A percentile compares a stretch with the other conserved stretches of the same genome.
Evolutionary conservation across 2,888 invertebrate species (phyloP).

Genomic region (Seira sanloemensis): DNA sequence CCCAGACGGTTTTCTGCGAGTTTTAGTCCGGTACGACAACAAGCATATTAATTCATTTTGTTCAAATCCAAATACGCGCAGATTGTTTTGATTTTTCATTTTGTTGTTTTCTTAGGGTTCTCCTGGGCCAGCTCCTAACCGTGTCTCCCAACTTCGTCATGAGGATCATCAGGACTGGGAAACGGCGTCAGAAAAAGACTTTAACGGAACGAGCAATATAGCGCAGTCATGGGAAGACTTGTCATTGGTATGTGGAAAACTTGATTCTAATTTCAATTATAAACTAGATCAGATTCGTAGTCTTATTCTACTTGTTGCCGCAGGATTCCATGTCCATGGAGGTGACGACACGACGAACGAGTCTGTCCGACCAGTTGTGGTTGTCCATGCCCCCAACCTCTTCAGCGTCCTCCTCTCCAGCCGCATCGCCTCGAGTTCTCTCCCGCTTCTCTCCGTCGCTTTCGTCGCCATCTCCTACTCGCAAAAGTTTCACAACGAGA

Average conservation of each 20-base stretch:
- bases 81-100: neutral
- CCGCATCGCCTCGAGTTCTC: slow-evolving; percentile 71
- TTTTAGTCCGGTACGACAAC: slow-evolving; percentile 81
- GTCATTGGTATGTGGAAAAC: slow-evolving; percentile 79
- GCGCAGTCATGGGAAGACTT: slow-evolving; percentile 97
- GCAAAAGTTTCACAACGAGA: slow-evolving; percentile 73
- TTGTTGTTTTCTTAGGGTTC: slow-evolving; percentile 71
- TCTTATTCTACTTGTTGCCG: slow-evolving; percentile 11
- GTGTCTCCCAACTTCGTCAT: slow-evolving; percentile 91
- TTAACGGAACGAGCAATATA: slow-evolving; percentile 94
- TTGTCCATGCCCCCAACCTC: slow-evolving; percentile 70
- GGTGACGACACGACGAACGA: slow-evolving; percentile 68
- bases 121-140: slow-evolving; percentile 84
- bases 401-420: slow-evolving; percentile 72
- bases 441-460: slow-evolving; percentile 71
- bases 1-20: slow-evolving; percentile 93
- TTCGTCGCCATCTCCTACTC: slow-evolving; percentile 72
- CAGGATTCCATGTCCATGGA: slow-evolving; percentile 74
- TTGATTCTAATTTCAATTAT: neutral
- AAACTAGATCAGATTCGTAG: neutral
- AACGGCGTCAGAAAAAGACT: slow-evolving; percentile 92
- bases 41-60: neutral
- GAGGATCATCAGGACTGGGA: slow-evolving; percentile 83
- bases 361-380: slow-evolving; percentile 72
- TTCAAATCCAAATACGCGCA: neutral